Conservation (phyloP, 2,797 vertebrate species). For the Phoebastria nigripes region DNA sequence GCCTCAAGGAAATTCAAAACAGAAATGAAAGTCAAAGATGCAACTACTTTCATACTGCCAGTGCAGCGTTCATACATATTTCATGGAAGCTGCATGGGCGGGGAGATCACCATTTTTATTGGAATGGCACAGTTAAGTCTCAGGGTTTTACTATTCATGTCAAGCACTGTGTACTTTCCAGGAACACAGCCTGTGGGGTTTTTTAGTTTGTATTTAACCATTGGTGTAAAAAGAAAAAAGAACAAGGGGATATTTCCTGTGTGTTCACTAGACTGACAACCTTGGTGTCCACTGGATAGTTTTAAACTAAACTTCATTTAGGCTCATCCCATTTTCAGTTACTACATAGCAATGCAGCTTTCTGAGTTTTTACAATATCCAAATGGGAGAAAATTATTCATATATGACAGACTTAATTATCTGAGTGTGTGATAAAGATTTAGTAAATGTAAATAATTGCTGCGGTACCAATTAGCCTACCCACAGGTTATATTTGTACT, state of each 20-base stretch:
- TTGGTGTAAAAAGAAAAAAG: constrained; percentile 13
- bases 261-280: not conserved
- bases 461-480: not conserved
- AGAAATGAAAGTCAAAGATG: constrained; percentile 71
- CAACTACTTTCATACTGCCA: constrained; percentile 47
- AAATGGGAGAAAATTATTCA: not conserved
- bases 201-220: constrained; percentile 63
- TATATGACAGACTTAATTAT: not conserved
- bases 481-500: not conserved
- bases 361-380: not conserved
- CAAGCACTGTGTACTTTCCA: constrained; percentile 46
- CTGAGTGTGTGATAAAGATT: not conserved
- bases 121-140: constrained; percentile 56
- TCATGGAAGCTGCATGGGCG: constrained; percentile 63
- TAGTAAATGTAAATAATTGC: constrained; percentile 22
- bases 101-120: constrained; percentile 68
- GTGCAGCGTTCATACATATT: constrained; percentile 65
- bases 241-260: not conserved
- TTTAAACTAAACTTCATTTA: not conserved
- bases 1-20: constrained; percentile 72
- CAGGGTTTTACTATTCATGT: constrained; percentile 59
- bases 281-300: not conserved
- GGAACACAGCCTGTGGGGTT: not conserved
- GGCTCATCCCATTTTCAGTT: not conserved
- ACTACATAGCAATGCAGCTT: not conserved